Base-by-base conservation (phyloP, 2,888 invertebrate species). In the Cryptocephalus primarius region DNA sequence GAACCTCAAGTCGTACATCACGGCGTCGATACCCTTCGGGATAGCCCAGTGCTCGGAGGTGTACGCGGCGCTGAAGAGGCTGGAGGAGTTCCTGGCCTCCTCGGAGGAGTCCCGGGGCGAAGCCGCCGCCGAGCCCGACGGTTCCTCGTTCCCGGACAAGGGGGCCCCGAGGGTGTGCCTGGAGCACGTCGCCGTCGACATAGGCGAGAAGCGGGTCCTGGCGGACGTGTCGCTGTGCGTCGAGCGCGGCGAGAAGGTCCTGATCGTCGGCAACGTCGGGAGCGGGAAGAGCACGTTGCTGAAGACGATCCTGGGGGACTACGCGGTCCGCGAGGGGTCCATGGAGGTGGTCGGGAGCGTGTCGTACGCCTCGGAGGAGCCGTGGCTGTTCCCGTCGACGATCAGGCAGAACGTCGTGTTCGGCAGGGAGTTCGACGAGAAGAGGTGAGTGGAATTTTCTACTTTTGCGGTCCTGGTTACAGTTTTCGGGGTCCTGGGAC, bases 201-300 rank as follows among this genome's bases (percentile, higher is more conserved):
- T 61, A 14, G 45, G 59, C 60, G 46, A 62, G 57, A 11, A 54
- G 54, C 45, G 56, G 63, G 22, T 75, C 0, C 55, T 78, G 6
- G 63, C 62, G 46, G 63, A 72, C 45, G 58, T 77, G 4, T 70
- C 67, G 8, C 49, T 76, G 22, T 61, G 63, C 11, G 59, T 76
- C 0, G 70, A 72, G 11, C 52, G 53, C 4, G 62, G 72, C 38
- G 52, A 77, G 4, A n/a, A 36, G n/a, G 65, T 72, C 36, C 75
- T 77, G 1, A 63, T 84, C 12, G 75, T 82, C 38, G 83, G 84
- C 9, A 72, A 76, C 2, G 78, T 83, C 9, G 65, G 64, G 1
- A 58, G 62, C 45, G 65, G 65, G 9, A 65, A 65, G 48, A 60
- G 57, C 11, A 54, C 59, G 4, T 43, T 65, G 10, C 47, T 65